These are phyloP conservation scores for Drosophila obscura DNA, from an alignment of 1,140 invertebrate genomes.

Conservation along the genomic window DNA sequence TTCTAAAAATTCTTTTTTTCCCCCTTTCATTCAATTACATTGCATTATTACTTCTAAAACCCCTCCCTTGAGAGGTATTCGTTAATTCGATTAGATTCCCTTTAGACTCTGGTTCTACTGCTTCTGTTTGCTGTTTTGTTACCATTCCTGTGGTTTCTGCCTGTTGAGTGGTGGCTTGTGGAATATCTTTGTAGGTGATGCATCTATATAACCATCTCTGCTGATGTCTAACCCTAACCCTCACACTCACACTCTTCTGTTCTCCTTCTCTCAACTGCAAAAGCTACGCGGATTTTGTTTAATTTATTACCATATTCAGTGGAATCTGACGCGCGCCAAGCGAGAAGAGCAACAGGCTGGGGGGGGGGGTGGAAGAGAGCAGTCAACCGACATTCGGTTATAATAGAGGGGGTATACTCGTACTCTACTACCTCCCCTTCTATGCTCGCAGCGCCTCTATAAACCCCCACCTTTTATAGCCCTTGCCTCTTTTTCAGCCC, in stretches of 20 bases:
- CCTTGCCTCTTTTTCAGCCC: background rate
- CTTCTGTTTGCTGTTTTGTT: no score
- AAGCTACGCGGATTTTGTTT: slow-evolving; percentile 62
- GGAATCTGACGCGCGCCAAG: slow-evolving; percentile 73
- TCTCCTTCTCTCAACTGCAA: slow-evolving; percentile 22
- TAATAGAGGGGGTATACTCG: slow-evolving; percentile 15
- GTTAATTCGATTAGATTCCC: no score
- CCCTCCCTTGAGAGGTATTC: no score
- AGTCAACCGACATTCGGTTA: slow-evolving; percentile 63
- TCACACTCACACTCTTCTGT: slow-evolving; percentile 5
- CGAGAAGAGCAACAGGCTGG: slow-evolving; percentile 42
- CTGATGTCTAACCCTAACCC: background rate
- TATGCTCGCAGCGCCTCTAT: background rate
- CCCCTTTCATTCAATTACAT: no score
- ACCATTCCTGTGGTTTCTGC: background rate
- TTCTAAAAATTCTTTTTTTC: no score
- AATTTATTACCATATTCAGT: slow-evolving; percentile 83
- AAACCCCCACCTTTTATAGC: background rate
- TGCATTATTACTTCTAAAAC: no score
- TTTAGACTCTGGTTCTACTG: no score
- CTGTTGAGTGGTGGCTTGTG: slow-evolving; percentile 20
- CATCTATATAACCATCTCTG: slow-evolving; percentile 1
- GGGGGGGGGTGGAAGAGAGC: slow-evolving; percentile 31
- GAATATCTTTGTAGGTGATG: slow-evolving; percentile 6
- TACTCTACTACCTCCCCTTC: background rate